Evolutionary conservation across 2,797 vertebrate genomes (phyloP).

Genomic region (Poeciliopsis paucimaculata): DNA sequence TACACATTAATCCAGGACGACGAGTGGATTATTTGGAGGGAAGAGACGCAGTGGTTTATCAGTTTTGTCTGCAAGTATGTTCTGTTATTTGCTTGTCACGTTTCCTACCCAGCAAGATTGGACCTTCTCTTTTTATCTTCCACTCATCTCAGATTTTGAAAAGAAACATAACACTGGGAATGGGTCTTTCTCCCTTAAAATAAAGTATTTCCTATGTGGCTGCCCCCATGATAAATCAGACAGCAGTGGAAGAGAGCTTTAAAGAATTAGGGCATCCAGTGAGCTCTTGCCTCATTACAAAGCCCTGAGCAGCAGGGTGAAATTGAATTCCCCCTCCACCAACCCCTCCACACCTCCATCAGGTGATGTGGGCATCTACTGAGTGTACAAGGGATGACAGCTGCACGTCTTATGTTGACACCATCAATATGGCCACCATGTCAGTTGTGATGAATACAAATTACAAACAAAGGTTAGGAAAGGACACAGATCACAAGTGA

Average conservation of each 20-base stretch:
- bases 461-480: slow-evolving; percentile 58
- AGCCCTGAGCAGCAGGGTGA: slow-evolving; percentile 51
- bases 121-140: slow-evolving; percentile 23
- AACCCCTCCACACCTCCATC: slow-evolving; percentile 27
- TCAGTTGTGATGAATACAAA: slow-evolving; percentile 66
- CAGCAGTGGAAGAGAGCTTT: slow-evolving; percentile 31
- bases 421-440: slow-evolving; percentile 57
- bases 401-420: slow-evolving; percentile 59
- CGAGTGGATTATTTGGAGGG: slow-evolving; percentile 52
- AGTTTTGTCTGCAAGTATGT: slow-evolving; percentile 1
- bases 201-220: slow-evolving; percentile 63
- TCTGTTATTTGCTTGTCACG: background rate
- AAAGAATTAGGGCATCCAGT: slow-evolving; percentile 60
- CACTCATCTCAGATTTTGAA: slow-evolving; percentile 24
- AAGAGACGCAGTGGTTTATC: slow-evolving; percentile 6
- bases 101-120: slow-evolving; percentile 7
- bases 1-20: slow-evolving; percentile 54
- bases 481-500: slow-evolving; percentile 38
- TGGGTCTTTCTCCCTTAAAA: slow-evolving; percentile 48
- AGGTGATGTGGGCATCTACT: slow-evolving; percentile 27
- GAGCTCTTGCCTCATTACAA: slow-evolving; percentile 40
- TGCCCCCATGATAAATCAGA: slow-evolving; percentile 59
- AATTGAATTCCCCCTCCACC: slow-evolving; percentile 62
- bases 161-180: slow-evolving; percentile 19
- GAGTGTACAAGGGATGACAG: slow-evolving; percentile 39